These are phyloP conservation scores for Thymallus thymallus DNA, from an alignment of 2,113 vertebrate species.

Conservation along the genomic window DNA sequence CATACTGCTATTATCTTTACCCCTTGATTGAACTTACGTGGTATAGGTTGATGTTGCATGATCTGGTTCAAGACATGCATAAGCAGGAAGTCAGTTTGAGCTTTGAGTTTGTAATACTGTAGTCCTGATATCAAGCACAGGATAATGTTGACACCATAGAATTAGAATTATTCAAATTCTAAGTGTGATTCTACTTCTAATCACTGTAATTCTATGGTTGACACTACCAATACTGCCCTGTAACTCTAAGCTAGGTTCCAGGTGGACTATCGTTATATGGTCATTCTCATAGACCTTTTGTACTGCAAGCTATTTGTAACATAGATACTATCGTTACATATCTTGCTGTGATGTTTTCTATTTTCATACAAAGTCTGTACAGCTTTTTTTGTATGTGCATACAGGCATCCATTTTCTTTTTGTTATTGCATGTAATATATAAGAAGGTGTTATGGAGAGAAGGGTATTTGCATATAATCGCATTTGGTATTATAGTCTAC, in stretches of 20 bases:
- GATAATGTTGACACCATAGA: too few species aligned
- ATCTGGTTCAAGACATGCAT: conserved; percentile 34
- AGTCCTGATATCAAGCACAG: neutral
- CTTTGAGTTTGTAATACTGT: conserved; percentile 23
- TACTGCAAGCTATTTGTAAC: conserved; percentile 70
- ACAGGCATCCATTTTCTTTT: conserved; percentile 45
- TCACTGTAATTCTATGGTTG: conserved; percentile 28
- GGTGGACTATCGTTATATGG: conserved; percentile 57
- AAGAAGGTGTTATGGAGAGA: conserved; percentile 55
- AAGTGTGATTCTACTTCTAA: conserved; percentile 19
- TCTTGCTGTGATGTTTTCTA: conserved; percentile 77
- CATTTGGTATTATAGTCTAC: conserved; percentile 78
- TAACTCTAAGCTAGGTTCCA: conserved; percentile 53
- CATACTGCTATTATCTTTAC: neutral
- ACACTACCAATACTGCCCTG: conserved; percentile 27
- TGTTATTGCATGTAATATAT: conserved; percentile 67
- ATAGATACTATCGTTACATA: conserved; percentile 69
- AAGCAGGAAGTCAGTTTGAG: conserved; percentile 29
- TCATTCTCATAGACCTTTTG: conserved; percentile 65
- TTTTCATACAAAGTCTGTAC: conserved; percentile 78
- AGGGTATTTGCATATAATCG: conserved; percentile 72
- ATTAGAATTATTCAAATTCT: too few species aligned
- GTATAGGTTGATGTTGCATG: conserved; percentile 34
- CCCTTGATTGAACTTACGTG: conserved; percentile 21
- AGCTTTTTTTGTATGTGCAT: conserved; percentile 66